Base-by-base conservation (phyloP, 2,888 invertebrate species). In the Andrena bucephala region DNA sequence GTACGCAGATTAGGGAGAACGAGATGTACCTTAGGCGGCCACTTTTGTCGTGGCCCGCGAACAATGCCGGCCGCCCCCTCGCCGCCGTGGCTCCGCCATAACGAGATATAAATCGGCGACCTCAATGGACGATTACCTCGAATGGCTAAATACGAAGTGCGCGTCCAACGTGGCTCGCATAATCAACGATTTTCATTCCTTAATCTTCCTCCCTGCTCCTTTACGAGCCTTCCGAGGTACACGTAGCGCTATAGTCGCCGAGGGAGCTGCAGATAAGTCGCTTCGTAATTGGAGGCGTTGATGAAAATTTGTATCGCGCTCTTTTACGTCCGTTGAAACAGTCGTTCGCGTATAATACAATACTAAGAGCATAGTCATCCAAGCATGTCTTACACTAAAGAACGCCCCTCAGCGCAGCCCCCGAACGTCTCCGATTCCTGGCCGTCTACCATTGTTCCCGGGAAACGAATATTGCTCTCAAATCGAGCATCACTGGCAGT, bases 21-120 rank as follows among this genome's bases (percentile, higher is more conserved):
- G 77, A 72, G 80, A 82, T 66, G 80, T 84, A 82, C 75, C 77
- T 75, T 80, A 62, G 80, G 50, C 74, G 68, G 66, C 75, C 77
- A 85, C 84, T 85, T 86, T 87, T 84, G 70, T 75, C 72, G 57
- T 50, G 54, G 68, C 54, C 65, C 57, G 20, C 67, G 67, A 81
- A 83, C 85, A 85, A 87, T 79, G 62, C 50, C 31, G 10, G 52
- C 71, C 59, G 8, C 33, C 31, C 59, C 72, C 59, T n/a, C 36
- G 50, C 2, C 20, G n/a, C 10, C 10, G 29, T 4, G 42, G 20
- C n/a, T 70, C 31, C 57, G 67, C 27, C 69, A 50, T 85, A 88
- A 86, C 85, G 82, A 85, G 87, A 89, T 87, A 87, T 84, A 88
- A 88, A 85, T 87, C 85, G 69, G 63, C 52, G 50, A 62, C 31